These are phyloP conservation scores for Helogale parvula DNA, from an alignment of 2,113 vertebrate species.

Conservation along the genomic window DNA sequence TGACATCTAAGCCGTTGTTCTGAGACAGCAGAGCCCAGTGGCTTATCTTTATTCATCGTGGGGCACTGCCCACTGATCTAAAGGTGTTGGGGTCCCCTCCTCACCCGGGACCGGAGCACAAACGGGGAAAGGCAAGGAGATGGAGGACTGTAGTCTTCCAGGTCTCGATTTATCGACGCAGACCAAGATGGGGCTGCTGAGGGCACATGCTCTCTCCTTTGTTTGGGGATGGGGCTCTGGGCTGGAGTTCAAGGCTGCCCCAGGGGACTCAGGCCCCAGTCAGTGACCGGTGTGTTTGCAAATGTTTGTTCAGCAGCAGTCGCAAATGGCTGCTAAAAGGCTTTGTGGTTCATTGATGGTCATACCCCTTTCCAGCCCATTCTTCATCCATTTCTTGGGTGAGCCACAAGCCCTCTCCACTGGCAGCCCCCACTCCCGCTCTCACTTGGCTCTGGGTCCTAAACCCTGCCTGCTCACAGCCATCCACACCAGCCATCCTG, in stretches of 20 bases:
- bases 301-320: slow-evolving; percentile 87
- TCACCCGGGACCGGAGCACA: not conserved
- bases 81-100: not conserved
- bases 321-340: slow-evolving; percentile 90
- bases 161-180: slow-evolving; percentile 9
- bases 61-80: not conserved
- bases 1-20: not conserved
- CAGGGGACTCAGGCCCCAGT: slow-evolving; percentile 69
- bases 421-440: slow-evolving; percentile 15
- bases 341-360: slow-evolving; percentile 89
- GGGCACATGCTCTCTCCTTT: slow-evolving; percentile 62
- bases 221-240: slow-evolving; percentile 70
- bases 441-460: slow-evolving; percentile 69
- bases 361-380: slow-evolving; percentile 81
- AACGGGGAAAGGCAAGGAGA: not conserved
- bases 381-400: slow-evolving; percentile 82
- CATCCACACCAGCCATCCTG: not conserved
- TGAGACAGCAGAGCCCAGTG: not conserved
- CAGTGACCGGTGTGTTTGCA: slow-evolving; percentile 81
- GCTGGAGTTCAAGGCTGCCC: slow-evolving; percentile 81
- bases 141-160: not conserved
- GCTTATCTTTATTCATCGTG: not conserved
- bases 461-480: slow-evolving; percentile 60
- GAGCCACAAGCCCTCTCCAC: slow-evolving; percentile 66
- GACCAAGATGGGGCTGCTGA: slow-evolving; percentile 55